Base-by-base conservation (phyloP, 2,113 vertebrate genomes). In the Nycticorax nycticorax region DNA sequence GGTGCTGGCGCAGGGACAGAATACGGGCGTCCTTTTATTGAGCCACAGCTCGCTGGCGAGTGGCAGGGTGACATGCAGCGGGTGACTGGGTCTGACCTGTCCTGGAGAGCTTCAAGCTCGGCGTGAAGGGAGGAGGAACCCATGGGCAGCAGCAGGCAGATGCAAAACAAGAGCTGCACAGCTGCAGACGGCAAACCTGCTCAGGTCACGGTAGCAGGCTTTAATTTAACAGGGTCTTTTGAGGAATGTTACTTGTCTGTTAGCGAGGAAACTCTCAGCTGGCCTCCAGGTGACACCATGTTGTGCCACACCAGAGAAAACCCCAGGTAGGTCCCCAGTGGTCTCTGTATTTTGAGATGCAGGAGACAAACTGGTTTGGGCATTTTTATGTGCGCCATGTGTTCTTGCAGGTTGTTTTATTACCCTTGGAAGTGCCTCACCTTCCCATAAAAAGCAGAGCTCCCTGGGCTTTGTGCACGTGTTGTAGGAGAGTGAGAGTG, bases 331-430 rank as follows among this genome's bases (percentile, higher is more conserved):
- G 13, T 71, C 39, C 30, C 53, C 39, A 33, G 28, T 12, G 37
- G 32, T 32, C 9, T 85, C 47, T 55, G n/a, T 45, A 14, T 48
- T 87, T 82, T 63, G 24, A 88, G 53, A 77, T 74, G 43, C 15
- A 69, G 53, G 30, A 88, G 26, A 45, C 32, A 95, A 94, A 73
- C 12, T 26, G 16, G 4, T 71, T 79, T 48, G 39, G 60, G 30
- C 80, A 47, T 78, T 95, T 96, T 95, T 90, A 93, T 87, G 12
- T 60, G 77, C 24, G 39, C 14, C 60, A 19, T 32, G 66, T 72
- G 76, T 53, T 88, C 62, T 82, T 64, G 33, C 53, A 66, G 66
- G 35, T 87, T 52, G 4, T 80, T 96, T 93, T 81, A 85, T 85
- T 67, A 45, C 55, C 17, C 32, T 80, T 83, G 53, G 52, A 92